A percentile compares a stretch with the other conserved stretches of the same genome.
Evolutionary conservation across 2,888 invertebrate genomes (phyloP).

Genomic region (Pachydiplax longipennis): DNA sequence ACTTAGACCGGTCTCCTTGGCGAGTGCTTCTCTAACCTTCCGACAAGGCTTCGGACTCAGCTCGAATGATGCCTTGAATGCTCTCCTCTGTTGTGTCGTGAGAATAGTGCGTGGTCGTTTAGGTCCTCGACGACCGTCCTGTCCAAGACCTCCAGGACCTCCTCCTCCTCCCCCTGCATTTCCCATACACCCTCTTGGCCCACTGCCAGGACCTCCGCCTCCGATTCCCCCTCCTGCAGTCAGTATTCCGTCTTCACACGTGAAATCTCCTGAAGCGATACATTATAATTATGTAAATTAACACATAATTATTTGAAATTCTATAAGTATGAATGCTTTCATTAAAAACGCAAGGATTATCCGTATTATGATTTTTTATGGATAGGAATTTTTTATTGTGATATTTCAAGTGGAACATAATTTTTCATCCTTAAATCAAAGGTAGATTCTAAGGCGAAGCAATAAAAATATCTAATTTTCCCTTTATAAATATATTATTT

Average conservation of each 20-base stretch:
- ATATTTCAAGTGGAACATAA: too few species aligned
- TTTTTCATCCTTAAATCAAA: too few species aligned
- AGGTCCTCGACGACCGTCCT: constrained; percentile 76
- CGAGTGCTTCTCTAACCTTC: constrained; percentile 81
- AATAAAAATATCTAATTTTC: too few species aligned
- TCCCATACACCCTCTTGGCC: constrained; percentile 69
- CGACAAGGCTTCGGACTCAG: constrained; percentile 84
- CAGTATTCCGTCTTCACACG: constrained; percentile 68
- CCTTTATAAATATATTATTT: too few species aligned
- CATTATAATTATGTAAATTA: too few species aligned
- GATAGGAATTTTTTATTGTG: too few species aligned
- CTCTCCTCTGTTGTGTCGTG: constrained; percentile 81
- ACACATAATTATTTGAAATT: too few species aligned
- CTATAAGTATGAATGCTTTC: too few species aligned
- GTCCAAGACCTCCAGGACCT: constrained; percentile 51
- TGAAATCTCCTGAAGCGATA: constrained; percentile 61
- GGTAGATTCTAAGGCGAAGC: too few species aligned
- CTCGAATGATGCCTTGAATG: constrained; percentile 86
- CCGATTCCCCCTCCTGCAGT: constrained; percentile 74
- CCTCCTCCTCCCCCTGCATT: constrained; percentile 57
- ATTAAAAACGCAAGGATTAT: too few species aligned
- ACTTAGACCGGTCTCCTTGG: constrained; percentile 84
- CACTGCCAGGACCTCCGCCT: constrained; percentile 86
- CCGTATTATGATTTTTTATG: too few species aligned
- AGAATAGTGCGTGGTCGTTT: constrained; percentile 84